phyloP scores from a whole-genome alignment of 2,113 vertebrate species.

The Ptyas mucosa region DNA sequence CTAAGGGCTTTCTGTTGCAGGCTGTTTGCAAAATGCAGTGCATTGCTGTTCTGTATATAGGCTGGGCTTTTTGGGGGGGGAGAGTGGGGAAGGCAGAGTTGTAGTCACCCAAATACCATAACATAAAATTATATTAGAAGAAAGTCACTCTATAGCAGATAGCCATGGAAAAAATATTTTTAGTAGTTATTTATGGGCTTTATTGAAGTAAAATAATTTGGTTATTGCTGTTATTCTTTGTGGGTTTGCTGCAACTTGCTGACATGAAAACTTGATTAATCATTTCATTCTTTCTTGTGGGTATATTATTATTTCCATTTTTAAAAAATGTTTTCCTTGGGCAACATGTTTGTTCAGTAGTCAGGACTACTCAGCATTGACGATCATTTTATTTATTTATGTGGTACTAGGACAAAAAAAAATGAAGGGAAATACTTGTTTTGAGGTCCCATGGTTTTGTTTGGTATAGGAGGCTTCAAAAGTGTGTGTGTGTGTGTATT shows the following conservation, averaged over 20 bases:
- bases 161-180: neutral
- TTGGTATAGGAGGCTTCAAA: too few species aligned
- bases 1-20: neutral
- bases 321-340: neutral
- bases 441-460: neutral
- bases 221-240: neutral
- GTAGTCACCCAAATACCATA: neutral
- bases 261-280: neutral
- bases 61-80: neutral
- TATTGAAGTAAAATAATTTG: neutral
- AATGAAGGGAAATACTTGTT: neutral
- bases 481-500: neutral
- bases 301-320: neutral
- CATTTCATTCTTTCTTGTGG: neutral
- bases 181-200: neutral
- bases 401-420: neutral
- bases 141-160: neutral
- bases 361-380: neutral
- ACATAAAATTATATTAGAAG: neutral
- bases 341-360: neutral
- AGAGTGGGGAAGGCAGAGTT: neutral
- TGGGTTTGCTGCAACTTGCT: neutral
- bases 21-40: neutral
- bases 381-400: neutral
- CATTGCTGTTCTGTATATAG: neutral